phyloP scores from a whole-genome alignment of 2,113 vertebrate species.

The Macrotus californicus region DNA sequence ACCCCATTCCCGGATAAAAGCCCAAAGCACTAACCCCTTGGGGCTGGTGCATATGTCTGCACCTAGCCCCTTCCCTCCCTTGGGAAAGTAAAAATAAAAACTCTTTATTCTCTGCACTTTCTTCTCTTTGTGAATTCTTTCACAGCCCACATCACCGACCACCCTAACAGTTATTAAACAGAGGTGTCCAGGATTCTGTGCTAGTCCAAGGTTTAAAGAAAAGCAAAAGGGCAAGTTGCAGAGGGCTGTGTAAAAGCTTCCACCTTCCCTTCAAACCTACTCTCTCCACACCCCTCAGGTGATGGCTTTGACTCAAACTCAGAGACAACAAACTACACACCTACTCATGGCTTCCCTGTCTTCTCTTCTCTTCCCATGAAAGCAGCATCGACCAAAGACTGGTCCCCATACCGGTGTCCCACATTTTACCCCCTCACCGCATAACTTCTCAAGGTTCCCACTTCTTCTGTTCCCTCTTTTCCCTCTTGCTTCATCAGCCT shows the following conservation, averaged over 20 bases:
- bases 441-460: not conserved
- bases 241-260: not conserved
- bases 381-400: not conserved
- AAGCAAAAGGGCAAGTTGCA: not conserved
- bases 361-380: not conserved
- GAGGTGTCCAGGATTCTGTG: not conserved
- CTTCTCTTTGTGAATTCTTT: no score
- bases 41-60: no score
- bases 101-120: no score
- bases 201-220: not conserved
- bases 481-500: no score
- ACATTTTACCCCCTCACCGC: not conserved
- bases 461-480: not conserved
- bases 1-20: no score
- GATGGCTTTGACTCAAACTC: not conserved
- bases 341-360: fast-evolving
- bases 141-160: no score
- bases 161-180: no score
- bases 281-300: not conserved
- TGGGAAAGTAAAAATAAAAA: no score
- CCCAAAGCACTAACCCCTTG: no score
- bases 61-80: no score
- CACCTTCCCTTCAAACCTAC: not conserved
- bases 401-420: not conserved
- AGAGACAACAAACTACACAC: not conserved